Percentiles rank a stretch among this genome's conserved stretches.
These are phyloP conservation scores for Sialis lutaria DNA, from an alignment of 2,888 invertebrate genomes.

Conservation along the genomic window DNA sequence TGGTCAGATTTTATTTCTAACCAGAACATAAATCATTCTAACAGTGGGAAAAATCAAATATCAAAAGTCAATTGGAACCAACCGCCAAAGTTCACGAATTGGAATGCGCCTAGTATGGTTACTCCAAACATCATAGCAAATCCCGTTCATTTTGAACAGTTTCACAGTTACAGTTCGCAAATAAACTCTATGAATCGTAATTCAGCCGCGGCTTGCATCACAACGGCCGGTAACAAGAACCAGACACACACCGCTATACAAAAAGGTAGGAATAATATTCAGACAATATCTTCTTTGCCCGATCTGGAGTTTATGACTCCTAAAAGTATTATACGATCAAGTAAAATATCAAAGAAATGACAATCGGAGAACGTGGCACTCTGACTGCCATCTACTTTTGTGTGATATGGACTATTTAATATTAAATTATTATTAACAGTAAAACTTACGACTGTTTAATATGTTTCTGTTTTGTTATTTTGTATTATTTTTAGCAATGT, in stretches of 20 bases:
- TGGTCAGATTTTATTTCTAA: conserved; percentile 38
- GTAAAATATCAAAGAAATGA: background rate
- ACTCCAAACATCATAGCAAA: conserved; percentile 21
- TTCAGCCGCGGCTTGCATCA: background rate
- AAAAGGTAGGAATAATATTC: conserved; percentile 13
- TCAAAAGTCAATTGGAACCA: background rate
- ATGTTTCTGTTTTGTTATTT: too few species aligned
- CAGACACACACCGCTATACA: conserved; percentile 2
- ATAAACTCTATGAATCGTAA: background rate
- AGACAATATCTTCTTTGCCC: conserved; percentile 32
- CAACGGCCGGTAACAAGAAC: background rate
- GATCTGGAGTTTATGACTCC: conserved; percentile 35
- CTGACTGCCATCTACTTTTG: background rate
- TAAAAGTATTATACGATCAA: conserved; percentile 17
- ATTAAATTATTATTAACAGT: too few species aligned
- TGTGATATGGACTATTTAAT: background rate
- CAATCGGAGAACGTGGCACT: background rate
- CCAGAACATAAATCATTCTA: conserved; percentile 9
- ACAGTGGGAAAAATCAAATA: background rate
- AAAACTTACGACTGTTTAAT: too few species aligned
- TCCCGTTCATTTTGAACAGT: conserved; percentile 13
- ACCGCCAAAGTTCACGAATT: conserved; percentile 2
- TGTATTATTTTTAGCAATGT: too few species aligned
- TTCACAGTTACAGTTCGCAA: conserved; percentile 8
- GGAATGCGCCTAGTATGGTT: conserved; percentile 8